Conservation (phyloP, 2,797 vertebrate species). For the Acanthurus tractus region DNA sequence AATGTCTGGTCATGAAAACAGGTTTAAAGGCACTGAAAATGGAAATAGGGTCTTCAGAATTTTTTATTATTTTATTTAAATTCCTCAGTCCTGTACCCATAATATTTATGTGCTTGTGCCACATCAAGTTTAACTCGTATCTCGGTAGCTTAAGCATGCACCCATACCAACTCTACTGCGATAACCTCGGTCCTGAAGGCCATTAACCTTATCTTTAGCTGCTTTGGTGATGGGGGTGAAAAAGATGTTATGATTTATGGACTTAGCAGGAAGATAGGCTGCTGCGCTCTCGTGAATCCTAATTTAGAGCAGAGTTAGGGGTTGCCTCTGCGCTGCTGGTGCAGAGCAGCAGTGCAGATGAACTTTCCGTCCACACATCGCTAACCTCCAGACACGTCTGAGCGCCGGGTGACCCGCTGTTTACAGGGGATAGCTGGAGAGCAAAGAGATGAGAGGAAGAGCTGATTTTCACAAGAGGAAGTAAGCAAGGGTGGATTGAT, state of each 20-base stretch:
- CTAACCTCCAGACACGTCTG: slow-evolving; percentile 67
- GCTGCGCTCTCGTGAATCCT: slow-evolving; percentile 69
- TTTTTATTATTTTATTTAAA: slow-evolving; percentile 6
- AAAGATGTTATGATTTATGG: slow-evolving; percentile 80
- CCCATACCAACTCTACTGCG: slow-evolving; percentile 44
- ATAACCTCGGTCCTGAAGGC: slow-evolving; percentile 66
- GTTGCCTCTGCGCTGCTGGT: slow-evolving; percentile 47
- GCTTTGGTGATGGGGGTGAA: slow-evolving; percentile 56
- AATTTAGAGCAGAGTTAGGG: slow-evolving; percentile 63
- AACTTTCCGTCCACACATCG: slow-evolving; percentile 63
- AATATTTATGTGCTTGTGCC: slow-evolving; percentile 21
- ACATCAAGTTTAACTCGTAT: slow-evolving; percentile 42
- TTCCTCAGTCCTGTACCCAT: neutral
- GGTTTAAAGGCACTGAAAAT: neutral
- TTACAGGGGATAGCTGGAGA: slow-evolving; percentile 52
- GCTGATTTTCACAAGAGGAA: slow-evolving; percentile 50
- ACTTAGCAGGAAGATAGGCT: slow-evolving; percentile 56
- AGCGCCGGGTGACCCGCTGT: slow-evolving; percentile 58
- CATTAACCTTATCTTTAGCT: slow-evolving; percentile 71
- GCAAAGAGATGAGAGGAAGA: slow-evolving; percentile 56
- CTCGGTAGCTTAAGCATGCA: slow-evolving; percentile 27
- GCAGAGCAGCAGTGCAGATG: slow-evolving; percentile 56
- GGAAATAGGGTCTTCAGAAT: slow-evolving; percentile 3
- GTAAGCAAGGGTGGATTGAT: slow-evolving; percentile 41
- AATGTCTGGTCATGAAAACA: neutral